Conservation (phyloP, 2,113 vertebrate species). For the Acrocephalus kingi region DNA sequence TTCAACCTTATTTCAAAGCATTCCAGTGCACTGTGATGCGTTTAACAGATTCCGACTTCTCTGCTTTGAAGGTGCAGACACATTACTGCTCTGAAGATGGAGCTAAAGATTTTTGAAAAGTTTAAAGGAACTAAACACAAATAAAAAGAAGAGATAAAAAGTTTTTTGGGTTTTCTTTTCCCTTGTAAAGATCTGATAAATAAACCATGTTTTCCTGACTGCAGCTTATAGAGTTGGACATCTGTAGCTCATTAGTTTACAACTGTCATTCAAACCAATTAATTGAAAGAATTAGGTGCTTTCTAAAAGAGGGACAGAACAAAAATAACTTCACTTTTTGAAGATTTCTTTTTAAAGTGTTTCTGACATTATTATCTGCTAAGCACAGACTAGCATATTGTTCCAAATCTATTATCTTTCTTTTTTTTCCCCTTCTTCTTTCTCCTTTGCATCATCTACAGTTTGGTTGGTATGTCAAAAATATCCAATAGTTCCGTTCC, state of each 20-base stretch:
- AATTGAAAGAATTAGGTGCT: constrained; percentile 52
- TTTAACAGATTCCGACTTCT: background rate
- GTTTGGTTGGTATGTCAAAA: background rate
- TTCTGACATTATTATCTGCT: background rate
- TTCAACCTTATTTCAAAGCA: background rate
- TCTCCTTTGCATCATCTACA: background rate
- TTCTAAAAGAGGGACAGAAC: constrained; percentile 11
- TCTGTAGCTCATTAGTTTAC: constrained; percentile 58
- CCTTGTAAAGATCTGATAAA: constrained; percentile 35
- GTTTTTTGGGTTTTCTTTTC: background rate
- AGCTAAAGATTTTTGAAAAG: constrained; percentile 72
- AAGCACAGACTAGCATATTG: background rate
- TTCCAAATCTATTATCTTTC: background rate
- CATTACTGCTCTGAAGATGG: constrained; percentile 71
- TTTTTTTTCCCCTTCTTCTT: background rate
- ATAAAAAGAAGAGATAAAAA: constrained; percentile 7
- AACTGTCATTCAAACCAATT: constrained; percentile 59
- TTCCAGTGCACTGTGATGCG: background rate
- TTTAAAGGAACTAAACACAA: background rate
- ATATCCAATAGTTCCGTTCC: background rate
- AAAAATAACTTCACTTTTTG: constrained; percentile 32
- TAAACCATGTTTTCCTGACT: constrained; percentile 32
- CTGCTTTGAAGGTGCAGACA: constrained; percentile 29
- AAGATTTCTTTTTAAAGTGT: constrained; percentile 2
- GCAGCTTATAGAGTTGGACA: constrained; percentile 39